These are phyloP conservation scores for Muscina levida DNA, from an alignment of 2,888 invertebrate genomes.

Conservation along the genomic window DNA sequence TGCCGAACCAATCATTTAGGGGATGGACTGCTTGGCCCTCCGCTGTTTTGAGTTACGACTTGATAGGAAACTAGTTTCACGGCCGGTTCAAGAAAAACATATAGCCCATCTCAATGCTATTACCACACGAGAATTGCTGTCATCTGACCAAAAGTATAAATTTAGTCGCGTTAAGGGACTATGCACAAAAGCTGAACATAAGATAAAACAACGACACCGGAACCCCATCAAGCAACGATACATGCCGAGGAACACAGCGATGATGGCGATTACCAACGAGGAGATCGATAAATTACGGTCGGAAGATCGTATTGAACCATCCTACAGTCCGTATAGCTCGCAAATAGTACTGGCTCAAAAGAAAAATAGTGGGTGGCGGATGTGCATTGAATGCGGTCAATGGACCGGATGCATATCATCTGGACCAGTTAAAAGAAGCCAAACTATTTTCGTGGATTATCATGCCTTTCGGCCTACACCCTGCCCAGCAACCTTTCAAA, in stretches of 20 bases:
- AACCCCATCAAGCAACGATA: slow-evolving; percentile 29
- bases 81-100: too few relatives aligned
- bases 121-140: too few relatives aligned
- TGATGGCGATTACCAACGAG: slow-evolving; percentile 36
- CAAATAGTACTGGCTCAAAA: slow-evolving; percentile 47
- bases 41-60: too few relatives aligned
- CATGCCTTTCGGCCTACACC: slow-evolving; percentile 50
- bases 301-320: slow-evolving; percentile 41
- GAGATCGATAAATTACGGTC: slow-evolving; percentile 45
- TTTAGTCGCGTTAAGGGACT: too few relatives aligned
- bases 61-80: too few relatives aligned
- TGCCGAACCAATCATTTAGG: slow-evolving; percentile 1
- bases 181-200: too few relatives aligned
- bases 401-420: slow-evolving; percentile 44
- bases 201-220: not conserved
- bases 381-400: slow-evolving; percentile 46
- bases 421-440: slow-evolving; percentile 38
- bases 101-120: too few relatives aligned
- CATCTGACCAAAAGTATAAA: too few relatives aligned
- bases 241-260: slow-evolving; percentile 45
- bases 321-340: slow-evolving; percentile 32
- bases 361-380: slow-evolving; percentile 48
- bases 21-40: too few relatives aligned
- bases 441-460: slow-evolving; percentile 42
- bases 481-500: slow-evolving; percentile 48